These are phyloP conservation scores for Centropus unirufus DNA, from an alignment of 2,113 vertebrate genomes.

Conservation along the genomic window DNA sequence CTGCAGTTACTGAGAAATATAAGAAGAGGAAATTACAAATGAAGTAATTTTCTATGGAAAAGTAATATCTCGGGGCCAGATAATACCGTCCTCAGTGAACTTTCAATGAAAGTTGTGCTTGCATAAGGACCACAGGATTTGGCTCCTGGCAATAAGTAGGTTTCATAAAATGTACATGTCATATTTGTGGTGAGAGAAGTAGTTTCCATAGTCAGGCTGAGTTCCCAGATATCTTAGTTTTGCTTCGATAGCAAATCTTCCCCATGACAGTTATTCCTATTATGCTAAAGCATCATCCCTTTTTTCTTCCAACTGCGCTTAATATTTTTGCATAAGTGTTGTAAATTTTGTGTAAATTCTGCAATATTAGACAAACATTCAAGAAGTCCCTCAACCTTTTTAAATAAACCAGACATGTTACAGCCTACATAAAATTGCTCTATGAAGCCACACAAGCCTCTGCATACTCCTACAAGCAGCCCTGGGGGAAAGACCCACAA, in stretches of 20 bases:
- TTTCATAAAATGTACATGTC: slow-evolving; percentile 69
- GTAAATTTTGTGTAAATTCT: background rate
- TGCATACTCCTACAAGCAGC: background rate
- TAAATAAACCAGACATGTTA: background rate
- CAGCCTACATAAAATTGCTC: background rate
- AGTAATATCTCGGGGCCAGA: slow-evolving; percentile 21
- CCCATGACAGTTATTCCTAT: slow-evolving; percentile 48
- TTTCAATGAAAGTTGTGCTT: slow-evolving; percentile 52
- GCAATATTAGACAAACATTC: background rate
- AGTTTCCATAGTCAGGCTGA: slow-evolving; percentile 77
- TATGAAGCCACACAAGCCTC: background rate
- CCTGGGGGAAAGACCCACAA: background rate
- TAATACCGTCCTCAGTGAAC: slow-evolving; percentile 44
- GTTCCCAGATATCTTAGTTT: slow-evolving; percentile 72
- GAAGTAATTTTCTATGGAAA: slow-evolving; percentile 66
- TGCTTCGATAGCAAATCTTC: slow-evolving; percentile 72
- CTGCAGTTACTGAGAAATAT: slow-evolving; percentile 66
- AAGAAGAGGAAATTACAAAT: slow-evolving; percentile 70
- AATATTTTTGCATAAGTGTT: background rate
- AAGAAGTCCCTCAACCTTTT: background rate
- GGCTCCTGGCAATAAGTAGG: slow-evolving; percentile 57
- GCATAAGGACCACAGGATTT: slow-evolving; percentile 60
- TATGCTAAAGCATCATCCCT: background rate
- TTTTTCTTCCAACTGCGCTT: background rate
- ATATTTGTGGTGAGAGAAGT: slow-evolving; percentile 76